Base-by-base conservation (phyloP, 2,797 vertebrate species). In the Limosa lapponica region DNA sequence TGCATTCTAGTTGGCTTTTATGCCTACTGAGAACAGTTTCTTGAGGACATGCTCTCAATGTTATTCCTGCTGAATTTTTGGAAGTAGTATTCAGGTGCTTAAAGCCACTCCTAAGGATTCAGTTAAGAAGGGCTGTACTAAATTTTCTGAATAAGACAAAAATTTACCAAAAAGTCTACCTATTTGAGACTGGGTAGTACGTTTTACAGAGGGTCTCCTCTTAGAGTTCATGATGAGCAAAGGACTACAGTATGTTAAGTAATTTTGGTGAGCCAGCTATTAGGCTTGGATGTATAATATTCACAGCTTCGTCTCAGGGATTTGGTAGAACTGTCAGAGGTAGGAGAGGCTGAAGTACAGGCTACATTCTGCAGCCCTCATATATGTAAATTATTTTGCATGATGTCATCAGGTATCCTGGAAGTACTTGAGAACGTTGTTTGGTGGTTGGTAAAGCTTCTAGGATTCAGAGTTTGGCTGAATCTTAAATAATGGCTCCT, bases 351-450 rank as follows among this genome's bases (percentile, higher is more conserved):
- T 43, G 6, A 51, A 65, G 59, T 28, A 37, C n/a, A 25, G 66
- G 8, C 17, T 28, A 0, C 4, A 0, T 3, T 48, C 34, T 17
- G 0, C 2, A 41, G 22, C 15, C 49, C 41, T 36, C 54, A 6
- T 2, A 1, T 3, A 2, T 6, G n/a, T n/a, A n/a, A 25, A 30
- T 13, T 46, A 3, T 3, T 18, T 30, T 43, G 6, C 32, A 30
- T 39, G 27, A 3, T 52, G 58, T 2, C 30, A 5, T 51, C 4
- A 8, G 34, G 32, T 30, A 4, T 39, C 19, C 52, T 41, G 94
- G 64, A 49, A 64, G 65, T 24, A 3, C 1, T 27, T 17, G 28
- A 51, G 69, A 49, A 6, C 11, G 10, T 32, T 64, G 14, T 24
- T 48, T 24, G 23, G 19, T 24, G 34, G 67, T 19, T 70, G 75